A percentile compares a stretch with the other conserved stretches of the same genome.
Evolutionary conservation across 2,113 vertebrate genomes (phyloP).

Genomic region (Rhineura floridana): DNA sequence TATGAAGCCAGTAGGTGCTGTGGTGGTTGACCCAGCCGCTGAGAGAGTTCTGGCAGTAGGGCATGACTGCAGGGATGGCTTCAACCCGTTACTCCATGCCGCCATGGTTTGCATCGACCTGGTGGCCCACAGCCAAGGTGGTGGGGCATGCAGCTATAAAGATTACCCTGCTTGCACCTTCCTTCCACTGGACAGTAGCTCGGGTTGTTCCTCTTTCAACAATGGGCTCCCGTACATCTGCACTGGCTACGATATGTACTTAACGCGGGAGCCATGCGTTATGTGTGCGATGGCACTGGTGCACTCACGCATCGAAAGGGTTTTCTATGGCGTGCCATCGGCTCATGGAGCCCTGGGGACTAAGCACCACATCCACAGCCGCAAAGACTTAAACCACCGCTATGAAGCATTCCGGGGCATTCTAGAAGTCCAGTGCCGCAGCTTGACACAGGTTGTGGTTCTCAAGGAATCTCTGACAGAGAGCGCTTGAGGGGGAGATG

Average conservation of each 20-base stretch:
- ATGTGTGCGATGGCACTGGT: slow-evolving; percentile 93
- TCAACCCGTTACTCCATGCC: slow-evolving; percentile 82
- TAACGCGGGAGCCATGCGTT: slow-evolving; percentile 86
- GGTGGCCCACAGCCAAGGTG: slow-evolving; percentile 83
- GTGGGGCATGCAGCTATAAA: slow-evolving; percentile 73
- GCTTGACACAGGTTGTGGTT: slow-evolving; percentile 33
- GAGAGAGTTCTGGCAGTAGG: slow-evolving; percentile 76
- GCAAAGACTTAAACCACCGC: slow-evolving; percentile 84
- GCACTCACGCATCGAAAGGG: slow-evolving; percentile 84
- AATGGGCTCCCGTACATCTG: slow-evolving; percentile 82
- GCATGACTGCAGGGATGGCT: slow-evolving; percentile 76
- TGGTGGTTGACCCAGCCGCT: slow-evolving; percentile 75
- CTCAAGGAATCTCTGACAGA: background rate
- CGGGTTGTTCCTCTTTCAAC: background rate
- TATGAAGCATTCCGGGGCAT: slow-evolving; percentile 86
- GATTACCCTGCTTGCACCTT: slow-evolving; percentile 71
- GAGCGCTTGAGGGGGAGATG: background rate
- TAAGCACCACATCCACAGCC: slow-evolving; percentile 81
- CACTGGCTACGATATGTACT: slow-evolving; percentile 86
- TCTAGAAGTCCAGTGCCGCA: slow-evolving; percentile 74
- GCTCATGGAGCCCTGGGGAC: slow-evolving; percentile 83
- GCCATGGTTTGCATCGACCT: slow-evolving; percentile 89
- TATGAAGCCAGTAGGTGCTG: slow-evolving; percentile 79
- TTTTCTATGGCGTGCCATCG: slow-evolving; percentile 82
- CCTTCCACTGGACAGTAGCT: fast-evolving